A percentile compares a stretch with the other conserved stretches of the same genome.
These are phyloP conservation scores for Saguinus imperator DNA, from an alignment of 2,113 vertebrate species.

Conservation along the genomic window DNA sequence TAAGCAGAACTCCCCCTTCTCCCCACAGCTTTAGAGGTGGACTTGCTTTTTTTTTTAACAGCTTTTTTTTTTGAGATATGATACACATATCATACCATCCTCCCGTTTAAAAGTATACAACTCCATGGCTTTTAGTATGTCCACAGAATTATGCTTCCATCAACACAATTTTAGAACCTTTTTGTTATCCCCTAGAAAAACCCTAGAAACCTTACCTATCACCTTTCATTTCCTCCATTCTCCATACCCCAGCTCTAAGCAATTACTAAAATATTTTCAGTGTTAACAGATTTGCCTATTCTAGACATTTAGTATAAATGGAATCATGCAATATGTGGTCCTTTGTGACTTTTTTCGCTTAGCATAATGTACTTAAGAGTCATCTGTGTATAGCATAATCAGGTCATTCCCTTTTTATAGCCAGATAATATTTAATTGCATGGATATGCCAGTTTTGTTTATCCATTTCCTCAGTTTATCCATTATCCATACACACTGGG, in stretches of 20 bases:
- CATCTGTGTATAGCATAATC: not conserved
- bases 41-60: not conserved
- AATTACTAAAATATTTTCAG: not conserved
- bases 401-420: not conserved
- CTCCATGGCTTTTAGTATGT: not conserved
- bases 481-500: not conserved
- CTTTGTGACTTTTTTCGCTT: not conserved
- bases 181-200: not conserved
- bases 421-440: not conserved
- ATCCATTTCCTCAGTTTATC: not conserved
- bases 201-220: not conserved
- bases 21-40: not conserved
- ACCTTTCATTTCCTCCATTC: not conserved
- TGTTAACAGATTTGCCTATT: not conserved
- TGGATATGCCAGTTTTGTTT: not conserved
- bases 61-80: not conserved
- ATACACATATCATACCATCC: not conserved
- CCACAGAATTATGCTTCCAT: not conserved
- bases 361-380: not conserved
- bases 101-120: not conserved
- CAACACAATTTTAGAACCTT: not conserved
- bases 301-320: not conserved
- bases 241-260: not conserved
- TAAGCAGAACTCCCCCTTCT: not conserved
- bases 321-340: not conserved